Base-by-base conservation (phyloP, 1,140 invertebrate species). In the Campoletis sonorensis region DNA sequence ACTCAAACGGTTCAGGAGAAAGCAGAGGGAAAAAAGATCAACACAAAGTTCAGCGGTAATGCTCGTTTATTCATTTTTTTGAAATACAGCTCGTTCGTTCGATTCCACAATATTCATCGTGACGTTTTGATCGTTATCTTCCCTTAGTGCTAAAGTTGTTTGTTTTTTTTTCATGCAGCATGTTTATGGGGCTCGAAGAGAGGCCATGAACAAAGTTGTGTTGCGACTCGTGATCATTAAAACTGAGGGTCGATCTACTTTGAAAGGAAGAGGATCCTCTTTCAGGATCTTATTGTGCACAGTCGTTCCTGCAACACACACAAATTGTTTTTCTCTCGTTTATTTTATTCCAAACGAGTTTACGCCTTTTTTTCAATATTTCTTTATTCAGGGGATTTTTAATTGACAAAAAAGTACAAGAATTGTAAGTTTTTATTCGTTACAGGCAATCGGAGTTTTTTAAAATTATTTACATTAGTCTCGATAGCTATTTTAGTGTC, bases 221-320 rank as follows among this genome's bases (percentile, higher is more conserved):
- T 81, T 23, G 2, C 4, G 10, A 37, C 27, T 26, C 40, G 26
- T 79, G n/a, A 83, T 72, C 10, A 79, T 23, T 49, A 49, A 83
- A 40, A 33, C 30, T 13, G 76, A 83, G 27, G 61, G 80, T 80
- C 61, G 75, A 49, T 81, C 76, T 7, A 81, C 72, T 37, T n/a
- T 54, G 7, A 83, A 49, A 68, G 49, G 40, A 45, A 45, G 40
- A 45, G 40, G 40, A 8, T 13, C 40, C 40, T 11, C 8, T 11
- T 8, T 45, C 11, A 45, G 11, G 8, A 45, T 45, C 40, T 45
- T 45, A 45, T 45, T 45, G 40, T 45, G 11, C 40, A 45, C 40
- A 45, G 11, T 45, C 40, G 40, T 4, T 45, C 40, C 40, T 45
- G 40, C 40, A 45, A 45, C 40, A 45, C 40, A 45, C 0, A 45